phyloP scores from a whole-genome alignment of 2,888 invertebrate species.

The Hyposoter dolosus region DNA sequence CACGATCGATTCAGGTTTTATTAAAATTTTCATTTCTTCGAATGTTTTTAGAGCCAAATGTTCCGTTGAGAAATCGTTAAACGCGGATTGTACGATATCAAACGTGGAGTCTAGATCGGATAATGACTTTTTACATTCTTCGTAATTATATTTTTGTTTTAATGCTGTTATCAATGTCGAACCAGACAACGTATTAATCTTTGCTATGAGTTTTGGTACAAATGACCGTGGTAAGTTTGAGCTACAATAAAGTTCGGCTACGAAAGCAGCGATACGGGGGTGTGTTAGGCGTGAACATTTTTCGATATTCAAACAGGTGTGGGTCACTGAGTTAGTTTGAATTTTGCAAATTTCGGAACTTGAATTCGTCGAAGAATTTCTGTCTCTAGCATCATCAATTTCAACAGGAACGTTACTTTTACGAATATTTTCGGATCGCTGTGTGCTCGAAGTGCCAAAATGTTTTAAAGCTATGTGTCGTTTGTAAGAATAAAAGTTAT shows the following conservation, averaged over 20 bases:
- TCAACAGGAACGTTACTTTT: neutral
- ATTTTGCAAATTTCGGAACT: neutral
- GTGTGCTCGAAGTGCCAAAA: neutral
- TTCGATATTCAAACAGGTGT: constrained; percentile 20
- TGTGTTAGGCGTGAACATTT: neutral
- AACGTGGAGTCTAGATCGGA: constrained; percentile 36
- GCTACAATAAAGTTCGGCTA: constrained; percentile 56
- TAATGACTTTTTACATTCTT: constrained; percentile 13
- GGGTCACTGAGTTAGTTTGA: neutral
- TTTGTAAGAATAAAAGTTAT: constrained; percentile 61
- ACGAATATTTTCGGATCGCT: neutral
- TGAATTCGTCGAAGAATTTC: neutral
- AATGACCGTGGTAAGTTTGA: constrained; percentile 25
- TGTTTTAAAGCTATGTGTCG: constrained; percentile 41
- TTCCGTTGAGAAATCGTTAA: constrained; percentile 48
- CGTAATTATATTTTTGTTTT: constrained; percentile 26
- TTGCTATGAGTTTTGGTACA: constrained; percentile 22
- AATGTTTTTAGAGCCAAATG: constrained; percentile 49
- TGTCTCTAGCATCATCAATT: neutral
- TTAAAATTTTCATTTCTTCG: constrained; percentile 48
- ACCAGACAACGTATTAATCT: constrained; percentile 24
- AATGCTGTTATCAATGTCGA: constrained; percentile 34
- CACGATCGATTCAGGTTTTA: constrained; percentile 38
- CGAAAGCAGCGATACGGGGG: constrained; percentile 22
- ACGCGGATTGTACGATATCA: constrained; percentile 39